These are phyloP conservation scores for Melanotaenia parkinsoni DNA, from an alignment of 2,797 vertebrate species.

Conservation along the genomic window DNA sequence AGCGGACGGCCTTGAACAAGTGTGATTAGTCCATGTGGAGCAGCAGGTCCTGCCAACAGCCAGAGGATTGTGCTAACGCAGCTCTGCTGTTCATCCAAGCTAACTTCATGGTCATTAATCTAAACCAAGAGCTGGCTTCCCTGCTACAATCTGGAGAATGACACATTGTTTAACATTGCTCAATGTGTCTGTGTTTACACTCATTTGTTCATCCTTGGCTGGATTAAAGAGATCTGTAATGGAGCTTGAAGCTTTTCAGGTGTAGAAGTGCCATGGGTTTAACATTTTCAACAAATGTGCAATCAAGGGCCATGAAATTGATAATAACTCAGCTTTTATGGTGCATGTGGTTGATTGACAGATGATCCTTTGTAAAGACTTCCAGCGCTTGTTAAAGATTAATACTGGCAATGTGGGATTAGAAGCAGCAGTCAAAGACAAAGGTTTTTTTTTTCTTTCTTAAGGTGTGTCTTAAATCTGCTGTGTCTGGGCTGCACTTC, in stretches of 20 bases:
- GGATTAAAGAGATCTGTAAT: slow-evolving; percentile 48
- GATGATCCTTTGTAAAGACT: slow-evolving; percentile 36
- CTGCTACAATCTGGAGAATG: slow-evolving; percentile 54
- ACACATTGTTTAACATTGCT: slow-evolving; percentile 71
- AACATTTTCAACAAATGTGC: slow-evolving; percentile 56
- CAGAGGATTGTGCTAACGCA: slow-evolving; percentile 71
- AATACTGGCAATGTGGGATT: slow-evolving; percentile 48
- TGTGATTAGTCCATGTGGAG: slow-evolving; percentile 77
- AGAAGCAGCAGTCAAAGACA: slow-evolving; percentile 53
- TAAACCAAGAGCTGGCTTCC: slow-evolving; percentile 50
- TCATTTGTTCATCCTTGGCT: slow-evolving; percentile 65
- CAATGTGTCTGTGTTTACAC: slow-evolving; percentile 67
- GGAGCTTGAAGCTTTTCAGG: slow-evolving; percentile 62
- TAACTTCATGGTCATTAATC: slow-evolving; percentile 72
- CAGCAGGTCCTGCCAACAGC: slow-evolving; percentile 67
- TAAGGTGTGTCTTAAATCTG: slow-evolving; percentile 65
- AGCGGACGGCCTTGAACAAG: slow-evolving; percentile 73
- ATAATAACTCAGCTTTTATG: slow-evolving; percentile 52
- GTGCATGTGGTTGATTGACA: slow-evolving; percentile 44
- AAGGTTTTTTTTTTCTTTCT: slow-evolving; percentile 55
- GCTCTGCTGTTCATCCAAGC: slow-evolving; percentile 67
- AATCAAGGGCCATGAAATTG: slow-evolving; percentile 23
- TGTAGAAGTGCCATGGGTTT: slow-evolving; percentile 42
- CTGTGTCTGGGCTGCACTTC: slow-evolving; percentile 58
- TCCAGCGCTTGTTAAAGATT: slow-evolving; percentile 54